Evolutionary conservation across 2,797 vertebrate species (phyloP).

Genomic region (Paratrypauchen microcephalus): DNA sequence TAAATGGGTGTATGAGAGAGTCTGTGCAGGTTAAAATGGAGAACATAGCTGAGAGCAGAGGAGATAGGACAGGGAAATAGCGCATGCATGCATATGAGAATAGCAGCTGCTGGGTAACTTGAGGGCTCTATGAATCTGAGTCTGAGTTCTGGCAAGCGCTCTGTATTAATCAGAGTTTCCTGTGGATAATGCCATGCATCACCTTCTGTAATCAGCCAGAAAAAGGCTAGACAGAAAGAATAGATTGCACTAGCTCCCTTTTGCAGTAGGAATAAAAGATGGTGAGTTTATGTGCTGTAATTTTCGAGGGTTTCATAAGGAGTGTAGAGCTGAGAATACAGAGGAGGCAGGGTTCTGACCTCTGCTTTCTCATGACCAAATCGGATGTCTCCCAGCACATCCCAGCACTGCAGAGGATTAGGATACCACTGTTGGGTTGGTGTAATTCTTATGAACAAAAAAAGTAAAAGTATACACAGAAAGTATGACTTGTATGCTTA

Average conservation of each 20-base stretch:
- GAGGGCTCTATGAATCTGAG: conserved; percentile 19
- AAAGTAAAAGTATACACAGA: neutral
- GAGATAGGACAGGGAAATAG: conserved; percentile 10
- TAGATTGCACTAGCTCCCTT: conserved; percentile 31
- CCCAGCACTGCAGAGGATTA: neutral
- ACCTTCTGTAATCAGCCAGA: conserved; percentile 50
- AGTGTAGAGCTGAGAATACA: conserved; percentile 22
- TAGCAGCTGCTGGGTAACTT: conserved; percentile 19
- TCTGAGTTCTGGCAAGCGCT: conserved; percentile 29
- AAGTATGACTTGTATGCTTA: neutral
- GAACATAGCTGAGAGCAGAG: conserved; percentile 4
- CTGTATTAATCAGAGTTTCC: conserved; percentile 47
- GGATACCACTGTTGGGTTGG: neutral
- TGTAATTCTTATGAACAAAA: neutral
- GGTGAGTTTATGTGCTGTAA: conserved; percentile 19
- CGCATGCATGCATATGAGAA: conserved; percentile 1
- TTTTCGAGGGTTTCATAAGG: conserved; percentile 16
- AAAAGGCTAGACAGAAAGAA: conserved; percentile 14
- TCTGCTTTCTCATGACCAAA: conserved; percentile 15
- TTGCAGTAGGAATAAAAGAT: conserved; percentile 34
- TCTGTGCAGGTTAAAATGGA: conserved; percentile 20
- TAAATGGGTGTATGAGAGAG: conserved; percentile 4
- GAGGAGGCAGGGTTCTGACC: conserved; percentile 23
- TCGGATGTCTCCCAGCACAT: neutral
- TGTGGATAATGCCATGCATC: conserved; percentile 46